A percentile compares a stretch with the other conserved stretches of the same genome.
Evolutionary conservation across 2,888 invertebrate genomes (phyloP).

Genomic region (Neocrepidodera transversa): DNA sequence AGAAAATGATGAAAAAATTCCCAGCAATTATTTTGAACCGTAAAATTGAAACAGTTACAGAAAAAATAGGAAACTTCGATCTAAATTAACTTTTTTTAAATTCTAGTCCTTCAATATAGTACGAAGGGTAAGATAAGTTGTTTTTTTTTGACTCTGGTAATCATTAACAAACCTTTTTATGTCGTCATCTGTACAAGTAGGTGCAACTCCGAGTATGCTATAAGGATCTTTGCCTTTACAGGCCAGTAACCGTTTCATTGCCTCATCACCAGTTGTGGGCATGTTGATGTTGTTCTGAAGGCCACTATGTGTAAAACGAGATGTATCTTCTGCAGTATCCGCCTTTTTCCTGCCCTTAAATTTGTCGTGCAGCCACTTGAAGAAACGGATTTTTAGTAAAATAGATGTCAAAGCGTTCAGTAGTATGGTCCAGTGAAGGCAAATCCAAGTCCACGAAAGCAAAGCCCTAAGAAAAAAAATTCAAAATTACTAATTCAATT

Average conservation of each 20-base stretch:
- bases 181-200: constrained; percentile 89
- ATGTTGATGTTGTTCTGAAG: constrained; percentile 78
- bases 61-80: too few relatives aligned
- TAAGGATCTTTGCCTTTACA: constrained; percentile 97
- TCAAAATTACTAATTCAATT: too few relatives aligned
- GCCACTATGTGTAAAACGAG: constrained; percentile 63
- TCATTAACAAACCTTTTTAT: constrained; percentile 70
- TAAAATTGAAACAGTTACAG: too few relatives aligned
- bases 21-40: too few relatives aligned
- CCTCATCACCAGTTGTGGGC: constrained; percentile 92
- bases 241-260: constrained; percentile 85
- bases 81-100: too few relatives aligned
- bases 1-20: too few relatives aligned
- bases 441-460: constrained; percentile 53
- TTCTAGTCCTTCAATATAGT: too few relatives aligned
- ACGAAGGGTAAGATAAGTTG: too few relatives aligned
- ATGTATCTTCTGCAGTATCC: constrained; percentile 59
- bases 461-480: constrained; percentile 52
- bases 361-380: constrained; percentile 57
- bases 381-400: constrained; percentile 50
- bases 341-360: constrained; percentile 49
- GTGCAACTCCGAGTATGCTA: constrained; percentile 76
- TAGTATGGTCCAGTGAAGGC: constrained; percentile 51
- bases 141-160: too few relatives aligned
- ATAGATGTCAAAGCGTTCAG: constrained; percentile 48